phyloP scores from a whole-genome alignment of 2,797 vertebrate genomes.

The Hippocampus kuda region DNA sequence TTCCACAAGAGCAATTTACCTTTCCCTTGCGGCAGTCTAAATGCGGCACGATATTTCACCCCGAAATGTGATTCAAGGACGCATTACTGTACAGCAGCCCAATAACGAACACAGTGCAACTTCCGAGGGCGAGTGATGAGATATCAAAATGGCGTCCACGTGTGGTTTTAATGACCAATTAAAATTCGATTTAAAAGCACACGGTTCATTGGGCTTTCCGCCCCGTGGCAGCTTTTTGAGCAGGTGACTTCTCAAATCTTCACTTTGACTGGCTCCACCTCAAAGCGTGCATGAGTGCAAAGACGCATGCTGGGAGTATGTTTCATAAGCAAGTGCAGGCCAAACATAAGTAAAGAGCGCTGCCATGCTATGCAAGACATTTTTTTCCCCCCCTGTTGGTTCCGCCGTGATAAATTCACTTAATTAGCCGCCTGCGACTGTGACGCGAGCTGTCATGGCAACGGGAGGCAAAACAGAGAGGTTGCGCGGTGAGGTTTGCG shows the following conservation, averaged over 20 bases:
- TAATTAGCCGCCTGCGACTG: constrained; percentile 25
- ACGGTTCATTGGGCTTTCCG: constrained; percentile 36
- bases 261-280: constrained; percentile 47
- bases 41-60: not conserved
- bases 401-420: constrained; percentile 37
- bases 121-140: constrained; percentile 13
- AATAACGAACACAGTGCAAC: constrained; percentile 9
- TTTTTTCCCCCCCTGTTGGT: not conserved
- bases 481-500: constrained; percentile 35
- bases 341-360: not conserved
- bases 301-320: constrained; percentile 50
- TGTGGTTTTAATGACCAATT: constrained; percentile 38
- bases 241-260: constrained; percentile 51
- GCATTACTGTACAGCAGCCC: constrained; percentile 8
- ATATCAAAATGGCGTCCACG: constrained; percentile 18
- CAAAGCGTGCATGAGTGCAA: constrained; percentile 43
- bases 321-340: constrained; percentile 29
- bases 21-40: not conserved
- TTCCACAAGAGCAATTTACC: not conserved
- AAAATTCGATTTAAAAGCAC: constrained; percentile 42
- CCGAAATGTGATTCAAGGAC: not conserved
- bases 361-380: not conserved
- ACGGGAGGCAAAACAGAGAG: constrained; percentile 43
- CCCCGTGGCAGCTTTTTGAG: constrained; percentile 41
- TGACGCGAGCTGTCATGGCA: constrained; percentile 47